Base-by-base conservation (phyloP, 2,888 invertebrate genomes). In the Amblyjoppa fuscipennis region DNA sequence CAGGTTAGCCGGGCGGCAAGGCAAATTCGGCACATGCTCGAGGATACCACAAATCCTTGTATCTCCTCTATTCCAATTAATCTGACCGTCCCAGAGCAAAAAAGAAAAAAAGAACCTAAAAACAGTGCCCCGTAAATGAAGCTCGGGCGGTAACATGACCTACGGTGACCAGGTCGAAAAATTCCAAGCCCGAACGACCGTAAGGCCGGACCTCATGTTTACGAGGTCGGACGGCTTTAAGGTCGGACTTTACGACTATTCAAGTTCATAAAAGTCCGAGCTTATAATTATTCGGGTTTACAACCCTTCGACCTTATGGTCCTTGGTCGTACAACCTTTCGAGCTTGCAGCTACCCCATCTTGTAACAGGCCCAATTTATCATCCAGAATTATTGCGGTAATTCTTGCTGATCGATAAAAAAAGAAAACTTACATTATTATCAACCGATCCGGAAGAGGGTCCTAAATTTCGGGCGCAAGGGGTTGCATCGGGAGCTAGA, bases 401-500 rank as follows among this genome's bases (percentile, higher is more conserved):
- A 61, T 34, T 34, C 61, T 4, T 0, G 31, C 31, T 7, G 61
- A 61, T 61, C 61, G 45, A 28, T 38, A 13, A 13, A 69, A 38
- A 51, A 5, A 73, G 20, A 53, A 53, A 4, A n/a, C 45, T 61
- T 31, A 61, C 74, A 74, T 28, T 31, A 49, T 28, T 66, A 49
- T 59, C 61, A 28, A 79, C 70, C 34, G 68, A 80, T 45, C 53
- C 41, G n/a, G 69, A 41, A 69, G 64, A 77, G 51, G n/a, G 61
- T 53, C 34, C 73, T 45, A 73, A 85, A 83, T 85, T 83, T 66
- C 25, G 41, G 31, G 56, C 51, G 34, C 51, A 56, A 80, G 51
- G 68, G 51, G 71, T 25, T 76, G 79, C 73, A 85, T 83, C 73
- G 68, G 80, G 80, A 85, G 77, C 83, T 64, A 85, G 85, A 85